These are phyloP conservation scores for Axis porcinus DNA, from an alignment of 2,113 vertebrate genomes.

Conservation along the genomic window DNA sequence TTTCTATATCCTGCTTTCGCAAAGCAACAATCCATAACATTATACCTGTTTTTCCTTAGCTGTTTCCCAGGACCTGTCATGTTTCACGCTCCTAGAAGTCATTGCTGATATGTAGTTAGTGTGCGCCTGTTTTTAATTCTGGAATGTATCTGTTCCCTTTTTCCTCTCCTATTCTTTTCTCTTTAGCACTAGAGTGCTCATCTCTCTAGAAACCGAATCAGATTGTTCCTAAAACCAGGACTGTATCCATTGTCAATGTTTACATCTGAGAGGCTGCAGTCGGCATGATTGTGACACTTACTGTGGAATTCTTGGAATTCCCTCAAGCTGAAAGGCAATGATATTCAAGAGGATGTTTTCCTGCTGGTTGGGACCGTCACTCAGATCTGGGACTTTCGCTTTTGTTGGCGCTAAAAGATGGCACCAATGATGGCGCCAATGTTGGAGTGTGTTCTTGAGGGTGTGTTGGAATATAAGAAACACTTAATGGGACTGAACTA, in stretches of 20 bases:
- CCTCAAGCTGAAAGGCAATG: neutral
- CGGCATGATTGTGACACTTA: accelerated
- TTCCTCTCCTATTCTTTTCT: neutral
- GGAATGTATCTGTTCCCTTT: neutral
- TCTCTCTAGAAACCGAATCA: neutral
- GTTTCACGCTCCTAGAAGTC: neutral
- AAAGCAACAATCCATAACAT: neutral
- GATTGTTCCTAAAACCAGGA: neutral
- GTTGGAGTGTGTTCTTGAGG: neutral
- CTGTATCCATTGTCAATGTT: neutral
- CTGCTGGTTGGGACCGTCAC: neutral
- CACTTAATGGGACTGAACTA: neutral
- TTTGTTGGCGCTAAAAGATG: neutral
- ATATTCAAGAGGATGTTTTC: neutral
- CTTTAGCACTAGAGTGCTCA: neutral
- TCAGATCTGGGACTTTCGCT: neutral
- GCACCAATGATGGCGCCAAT: neutral
- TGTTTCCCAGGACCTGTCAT: neutral
- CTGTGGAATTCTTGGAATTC: neutral
- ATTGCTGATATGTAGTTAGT: neutral
- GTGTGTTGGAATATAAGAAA: neutral
- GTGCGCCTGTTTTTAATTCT: neutral
- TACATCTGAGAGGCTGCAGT: neutral
- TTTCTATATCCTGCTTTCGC: neutral
- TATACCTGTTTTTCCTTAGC: neutral